Base-by-base conservation (phyloP, 2,113 vertebrate genomes). In the Corvus cornix region DNA sequence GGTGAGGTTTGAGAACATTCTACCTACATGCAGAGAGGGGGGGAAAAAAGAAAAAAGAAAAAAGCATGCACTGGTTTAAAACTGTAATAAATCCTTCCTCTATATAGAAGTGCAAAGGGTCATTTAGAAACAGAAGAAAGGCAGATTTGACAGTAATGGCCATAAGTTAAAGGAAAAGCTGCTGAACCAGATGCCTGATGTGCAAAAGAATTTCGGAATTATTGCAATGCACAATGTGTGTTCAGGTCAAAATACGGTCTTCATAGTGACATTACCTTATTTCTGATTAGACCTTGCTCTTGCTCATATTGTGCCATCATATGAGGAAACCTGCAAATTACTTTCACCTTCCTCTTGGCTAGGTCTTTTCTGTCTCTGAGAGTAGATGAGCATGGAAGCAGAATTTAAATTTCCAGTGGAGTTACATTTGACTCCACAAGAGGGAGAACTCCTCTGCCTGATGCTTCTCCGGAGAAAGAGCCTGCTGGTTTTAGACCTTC, bases 391-490 rank as follows among this genome's bases (percentile, higher is more conserved):
- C n/a, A 7, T 26, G 10, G 43, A 77, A 77, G 37, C 27, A 77
- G 66, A 64, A 37, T 39, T 41, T 41, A 22, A 72, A 58, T 66
- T 79, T 53, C 13, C 53, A 3, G 46, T 9, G 46, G 46, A 84
- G 55, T 86, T 90, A 66, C 33, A n/a, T 55, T 70, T 62, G 51
- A 39, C 9, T 83, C 95, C 90, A 74, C 92, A 52, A 97, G 93
- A 84, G 92, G 76, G 86, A 76, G 92, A 85, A 10, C 37, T 55
- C 8, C 43, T 84, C 63, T 33, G 27, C 62, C 46, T 37, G n/a
- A 58, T 31, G 43, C 23, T 41, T 43, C 6, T 49, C 30, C 4
- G 11, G 43, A 55, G 46, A 43, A 15, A 24, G 10, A 53, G 21
- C 19, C 15, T 1, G 8, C 6, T 17, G 12, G 7, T 72, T 26